Percentiles rank a stretch among this genome's conserved stretches.
phyloP scores from a whole-genome alignment of 2,888 invertebrate genomes.

The Acronicta leporina region DNA sequence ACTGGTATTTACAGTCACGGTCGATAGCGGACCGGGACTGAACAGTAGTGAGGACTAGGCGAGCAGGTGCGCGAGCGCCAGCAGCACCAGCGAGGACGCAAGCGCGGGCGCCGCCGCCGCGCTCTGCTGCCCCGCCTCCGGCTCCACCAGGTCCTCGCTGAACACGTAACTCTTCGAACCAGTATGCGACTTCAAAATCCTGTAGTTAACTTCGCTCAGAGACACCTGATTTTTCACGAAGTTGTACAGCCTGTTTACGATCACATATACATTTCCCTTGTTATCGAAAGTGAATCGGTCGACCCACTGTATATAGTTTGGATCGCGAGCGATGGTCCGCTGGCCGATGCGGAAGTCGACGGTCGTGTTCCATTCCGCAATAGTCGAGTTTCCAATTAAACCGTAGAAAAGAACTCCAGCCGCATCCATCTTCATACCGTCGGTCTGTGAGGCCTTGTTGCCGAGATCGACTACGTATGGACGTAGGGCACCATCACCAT shows the following conservation, averaged over 20 bases:
- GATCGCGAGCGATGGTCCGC: conserved; percentile 91
- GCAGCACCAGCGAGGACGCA: conserved; percentile 70
- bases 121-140: conserved; percentile 56
- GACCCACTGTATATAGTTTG: conserved; percentile 92
- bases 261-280: conserved; percentile 90
- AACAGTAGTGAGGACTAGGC: conserved; percentile 70
- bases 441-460: conserved; percentile 91
- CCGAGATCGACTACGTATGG: conserved; percentile 90
- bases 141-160: conserved; percentile 72
- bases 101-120: conserved; percentile 72
- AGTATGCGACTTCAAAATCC: conserved; percentile 90
- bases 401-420: conserved; percentile 92
- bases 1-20: conserved; percentile 69
- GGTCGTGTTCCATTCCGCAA: conserved; percentile 92
- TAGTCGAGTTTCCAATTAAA: conserved; percentile 91
- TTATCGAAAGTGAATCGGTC: conserved; percentile 92
- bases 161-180: conserved; percentile 91
- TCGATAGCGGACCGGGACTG: conserved; percentile 54
- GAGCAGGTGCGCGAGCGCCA: conserved; percentile 77
- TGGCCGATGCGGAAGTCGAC: conserved; percentile 89
- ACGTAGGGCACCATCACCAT: conserved; percentile 74
- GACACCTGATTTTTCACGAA: conserved; percentile 90
- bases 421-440: conserved; percentile 93
- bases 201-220: conserved; percentile 90
- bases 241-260: conserved; percentile 91